Percentiles rank a stretch among this genome's conserved stretches.
These are phyloP conservation scores for Caenorhabditis inopinata DNA, from an alignment of 1,140 invertebrate genomes.

Conservation along the genomic window DNA sequence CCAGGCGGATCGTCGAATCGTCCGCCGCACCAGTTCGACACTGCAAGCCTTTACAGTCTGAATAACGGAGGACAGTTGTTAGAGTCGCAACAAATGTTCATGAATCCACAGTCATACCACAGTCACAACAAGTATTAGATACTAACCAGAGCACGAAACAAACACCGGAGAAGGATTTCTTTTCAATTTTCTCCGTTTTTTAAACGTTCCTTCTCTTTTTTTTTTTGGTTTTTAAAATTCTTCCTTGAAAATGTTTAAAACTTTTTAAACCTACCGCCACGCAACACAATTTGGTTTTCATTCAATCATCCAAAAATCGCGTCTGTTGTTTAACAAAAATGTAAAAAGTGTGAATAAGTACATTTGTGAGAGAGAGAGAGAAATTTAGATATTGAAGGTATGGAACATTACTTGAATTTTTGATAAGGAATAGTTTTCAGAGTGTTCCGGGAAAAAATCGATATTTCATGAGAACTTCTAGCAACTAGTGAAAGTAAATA, in stretches of 20 bases:
- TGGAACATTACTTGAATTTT: too few relatives aligned
- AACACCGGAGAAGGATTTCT: too few relatives aligned
- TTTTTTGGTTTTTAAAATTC: neutral
- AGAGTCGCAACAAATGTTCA: neutral
- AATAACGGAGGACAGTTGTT: neutral
- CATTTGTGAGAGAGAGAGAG: neutral
- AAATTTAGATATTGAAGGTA: neutral
- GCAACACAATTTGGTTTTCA: too few relatives aligned
- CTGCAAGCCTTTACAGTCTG: neutral
- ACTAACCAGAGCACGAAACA: neutral
- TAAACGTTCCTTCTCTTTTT: neutral
- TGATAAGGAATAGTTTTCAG: too few relatives aligned
- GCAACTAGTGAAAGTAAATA: too few relatives aligned
- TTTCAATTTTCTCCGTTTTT: too few relatives aligned
- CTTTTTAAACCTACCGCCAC: too few relatives aligned
- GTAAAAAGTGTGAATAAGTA: constrained; percentile 32
- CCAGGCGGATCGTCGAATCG: neutral
- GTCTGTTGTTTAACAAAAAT: constrained; percentile 32
- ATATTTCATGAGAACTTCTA: too few relatives aligned
- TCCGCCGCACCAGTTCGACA: neutral
- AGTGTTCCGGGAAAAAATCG: too few relatives aligned
- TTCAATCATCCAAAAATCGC: too few relatives aligned
- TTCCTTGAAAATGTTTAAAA: too few relatives aligned
- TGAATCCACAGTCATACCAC: neutral
- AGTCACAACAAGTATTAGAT: neutral